These are phyloP conservation scores for Pomacea maculata DNA, from an alignment of 1,140 invertebrate genomes.

Conservation along the genomic window DNA sequence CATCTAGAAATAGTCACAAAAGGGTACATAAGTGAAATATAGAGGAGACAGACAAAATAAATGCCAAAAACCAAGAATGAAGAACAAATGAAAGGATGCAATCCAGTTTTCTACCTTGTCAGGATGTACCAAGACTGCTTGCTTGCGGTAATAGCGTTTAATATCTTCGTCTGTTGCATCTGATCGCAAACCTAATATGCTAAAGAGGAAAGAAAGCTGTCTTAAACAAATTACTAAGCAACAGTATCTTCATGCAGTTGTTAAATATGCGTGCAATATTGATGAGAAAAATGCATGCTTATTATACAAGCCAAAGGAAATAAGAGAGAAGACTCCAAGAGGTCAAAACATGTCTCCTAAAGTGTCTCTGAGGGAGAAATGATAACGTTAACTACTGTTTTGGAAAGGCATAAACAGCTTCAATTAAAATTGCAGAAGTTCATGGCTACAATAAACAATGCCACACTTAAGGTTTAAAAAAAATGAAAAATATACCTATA, in stretches of 20 bases:
- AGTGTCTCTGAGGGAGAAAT: neutral
- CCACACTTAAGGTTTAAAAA: too few species aligned
- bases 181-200: conserved; percentile 86
- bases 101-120: conserved; percentile 74
- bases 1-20: too few species aligned
- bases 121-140: conserved; percentile 93
- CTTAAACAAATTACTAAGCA: neutral
- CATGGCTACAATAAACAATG: too few species aligned
- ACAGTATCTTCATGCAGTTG: neutral
- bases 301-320: neutral
- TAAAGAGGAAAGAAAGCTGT: conserved; percentile 58
- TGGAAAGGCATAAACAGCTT: too few species aligned
- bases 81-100: neutral
- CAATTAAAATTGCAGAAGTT: too few species aligned
- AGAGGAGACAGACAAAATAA: neutral
- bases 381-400: neutral
- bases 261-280: neutral
- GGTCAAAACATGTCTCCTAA: neutral
- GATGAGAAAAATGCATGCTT: conserved; percentile 1
- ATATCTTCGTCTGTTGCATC: conserved; percentile 92
- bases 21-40: too few species aligned
- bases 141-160: conserved; percentile 90
- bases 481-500: conserved; percentile 73
- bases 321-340: neutral
- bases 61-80: neutral